phyloP scores from a whole-genome alignment of 1,140 invertebrate species.

The Polyergus mexicanus region DNA sequence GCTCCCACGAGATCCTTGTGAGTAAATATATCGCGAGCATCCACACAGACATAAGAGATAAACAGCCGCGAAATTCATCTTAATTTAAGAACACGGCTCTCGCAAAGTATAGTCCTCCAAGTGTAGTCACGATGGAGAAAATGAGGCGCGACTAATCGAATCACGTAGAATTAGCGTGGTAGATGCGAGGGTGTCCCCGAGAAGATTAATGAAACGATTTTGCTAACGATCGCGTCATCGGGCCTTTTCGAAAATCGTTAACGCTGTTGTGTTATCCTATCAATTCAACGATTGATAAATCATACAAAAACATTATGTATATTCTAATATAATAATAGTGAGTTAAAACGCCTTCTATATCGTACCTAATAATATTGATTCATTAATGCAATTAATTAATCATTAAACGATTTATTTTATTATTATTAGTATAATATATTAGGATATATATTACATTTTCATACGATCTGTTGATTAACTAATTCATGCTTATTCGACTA shows the following conservation, averaged over 20 bases:
- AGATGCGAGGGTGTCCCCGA: slow-evolving; percentile 71
- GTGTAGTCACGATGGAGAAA: slow-evolving; percentile 28
- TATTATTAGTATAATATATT: background rate
- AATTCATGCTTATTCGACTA: slow-evolving; percentile 9
- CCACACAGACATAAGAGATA: slow-evolving; percentile 24
- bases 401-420: too few relatives aligned
- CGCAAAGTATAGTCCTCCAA: slow-evolving; percentile 75
- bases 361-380: too few relatives aligned
- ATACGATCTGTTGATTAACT: background rate
- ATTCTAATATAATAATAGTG: too few relatives aligned
- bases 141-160: slow-evolving; percentile 81
- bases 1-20: slow-evolving; percentile 19
- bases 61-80: slow-evolving; percentile 68
- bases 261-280: background rate
- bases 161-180: slow-evolving; percentile 82
- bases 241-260: slow-evolving; percentile 34
- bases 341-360: too few relatives aligned
- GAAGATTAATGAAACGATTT: slow-evolving; percentile 84
- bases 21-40: slow-evolving; percentile 53
- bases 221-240: slow-evolving; percentile 77
- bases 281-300: background rate
- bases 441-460: background rate
- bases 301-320: too few relatives aligned
- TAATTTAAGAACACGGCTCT: slow-evolving; percentile 81
- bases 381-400: too few relatives aligned